phyloP scores from a whole-genome alignment of 2,797 vertebrate genomes.

The Anas capensis region DNA sequence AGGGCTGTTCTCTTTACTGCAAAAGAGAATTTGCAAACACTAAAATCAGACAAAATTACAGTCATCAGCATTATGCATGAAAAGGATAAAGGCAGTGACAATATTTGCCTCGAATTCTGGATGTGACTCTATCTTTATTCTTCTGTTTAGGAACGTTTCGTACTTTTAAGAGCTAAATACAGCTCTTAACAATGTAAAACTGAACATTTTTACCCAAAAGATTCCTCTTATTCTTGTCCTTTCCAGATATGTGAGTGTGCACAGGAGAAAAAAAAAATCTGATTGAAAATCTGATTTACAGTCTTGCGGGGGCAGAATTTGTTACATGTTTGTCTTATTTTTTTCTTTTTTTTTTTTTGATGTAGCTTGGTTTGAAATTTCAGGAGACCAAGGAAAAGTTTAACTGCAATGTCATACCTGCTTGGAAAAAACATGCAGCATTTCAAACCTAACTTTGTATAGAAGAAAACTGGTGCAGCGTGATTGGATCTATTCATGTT shows the following conservation, averaged over 20 bases:
- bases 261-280: background rate
- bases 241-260: background rate
- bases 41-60: background rate
- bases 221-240: background rate
- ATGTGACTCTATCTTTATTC: background rate
- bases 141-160: background rate
- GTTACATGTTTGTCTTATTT: background rate
- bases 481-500: background rate
- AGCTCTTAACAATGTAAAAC: background rate
- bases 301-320: background rate
- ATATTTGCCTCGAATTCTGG: background rate
- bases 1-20: background rate
- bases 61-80: background rate
- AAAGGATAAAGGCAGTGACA: background rate
- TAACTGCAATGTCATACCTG: rapidly evolving
- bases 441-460: background rate
- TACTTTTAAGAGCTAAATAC: background rate
- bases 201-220: background rate
- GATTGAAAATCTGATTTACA: background rate
- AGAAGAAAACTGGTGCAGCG: background rate
- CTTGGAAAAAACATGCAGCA: background rate
- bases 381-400: background rate
- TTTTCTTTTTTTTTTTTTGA: background rate
- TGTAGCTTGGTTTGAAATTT: background rate
- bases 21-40: background rate